phyloP scores from a whole-genome alignment of 1,140 invertebrate species.

The Anastrepha obliqua region DNA sequence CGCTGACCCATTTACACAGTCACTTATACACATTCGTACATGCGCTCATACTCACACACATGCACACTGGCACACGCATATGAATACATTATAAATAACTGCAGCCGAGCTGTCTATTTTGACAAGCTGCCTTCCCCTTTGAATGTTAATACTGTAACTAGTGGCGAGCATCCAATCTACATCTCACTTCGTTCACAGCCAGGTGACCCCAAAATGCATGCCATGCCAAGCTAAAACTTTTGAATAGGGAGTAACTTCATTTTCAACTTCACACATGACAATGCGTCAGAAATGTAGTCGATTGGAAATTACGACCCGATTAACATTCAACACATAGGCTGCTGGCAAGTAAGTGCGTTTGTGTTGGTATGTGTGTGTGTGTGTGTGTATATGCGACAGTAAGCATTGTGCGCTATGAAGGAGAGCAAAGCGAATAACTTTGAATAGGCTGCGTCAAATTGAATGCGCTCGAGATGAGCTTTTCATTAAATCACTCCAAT shows the following conservation, averaged over 20 bases:
- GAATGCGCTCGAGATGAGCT: neutral
- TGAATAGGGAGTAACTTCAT: conserved; percentile 15
- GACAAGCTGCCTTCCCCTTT: neutral
- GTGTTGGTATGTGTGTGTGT: neutral
- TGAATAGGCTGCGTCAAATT: conserved; percentile 1
- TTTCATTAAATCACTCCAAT: neutral
- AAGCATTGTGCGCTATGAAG: neutral
- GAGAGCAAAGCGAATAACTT: conserved; percentile 37
- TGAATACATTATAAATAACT: conserved; percentile 32
- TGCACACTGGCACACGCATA: neutral
- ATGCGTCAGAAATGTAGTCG: conserved; percentile 46
- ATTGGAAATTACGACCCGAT: conserved; percentile 52
- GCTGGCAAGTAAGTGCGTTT: neutral
- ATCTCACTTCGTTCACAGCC: neutral
- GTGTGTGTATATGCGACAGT: conserved; percentile 8
- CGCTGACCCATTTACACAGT: conserved; percentile 25
- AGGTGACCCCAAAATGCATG: conserved; percentile 14
- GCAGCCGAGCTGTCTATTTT: conserved; percentile 21
- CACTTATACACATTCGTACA: too few relatives aligned
- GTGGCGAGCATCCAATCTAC: neutral
- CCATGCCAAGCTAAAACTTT: neutral
- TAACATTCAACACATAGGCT: conserved; percentile 37
- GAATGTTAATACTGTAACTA: neutral
- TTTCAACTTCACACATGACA: conserved; percentile 42
- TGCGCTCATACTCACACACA: neutral